A percentile compares a stretch with the other conserved stretches of the same genome.
phyloP scores from a whole-genome alignment of 2,113 vertebrate species.

The Rhinogobius similis region DNA sequence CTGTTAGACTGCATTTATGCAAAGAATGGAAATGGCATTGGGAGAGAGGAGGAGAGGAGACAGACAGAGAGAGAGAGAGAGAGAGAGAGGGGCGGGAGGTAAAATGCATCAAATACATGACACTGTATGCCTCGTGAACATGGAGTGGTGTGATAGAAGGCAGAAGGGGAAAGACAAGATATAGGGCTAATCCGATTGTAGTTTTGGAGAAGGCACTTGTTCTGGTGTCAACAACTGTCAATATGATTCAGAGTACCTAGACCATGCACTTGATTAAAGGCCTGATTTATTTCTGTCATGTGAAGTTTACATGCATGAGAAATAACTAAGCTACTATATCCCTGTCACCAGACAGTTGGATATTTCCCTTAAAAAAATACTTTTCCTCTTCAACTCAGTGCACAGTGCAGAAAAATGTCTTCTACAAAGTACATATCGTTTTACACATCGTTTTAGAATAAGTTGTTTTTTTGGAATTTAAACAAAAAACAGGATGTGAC shows the following conservation, averaged over 20 bases:
- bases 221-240: slow-evolving; percentile 43
- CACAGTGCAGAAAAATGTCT: too few species aligned
- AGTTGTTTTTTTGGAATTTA: too few species aligned
- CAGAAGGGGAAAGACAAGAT: slow-evolving; percentile 29
- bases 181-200: slow-evolving; percentile 43
- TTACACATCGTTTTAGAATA: too few species aligned
- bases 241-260: background rate
- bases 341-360: background rate
- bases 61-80: background rate
- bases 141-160: slow-evolving; percentile 37
- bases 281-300: background rate
- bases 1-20: slow-evolving; percentile 77
- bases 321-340: background rate
- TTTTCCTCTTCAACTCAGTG: too few species aligned
- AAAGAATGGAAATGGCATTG: slow-evolving; percentile 74
- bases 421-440: too few species aligned
- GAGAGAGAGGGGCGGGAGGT: slow-evolving; percentile 8
- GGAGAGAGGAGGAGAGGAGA: slow-evolving; percentile 39
- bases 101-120: slow-evolving; percentile 70
- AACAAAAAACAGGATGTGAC: too few species aligned
- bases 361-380: background rate
- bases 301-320: background rate
- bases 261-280: background rate
- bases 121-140: slow-evolving; percentile 56
- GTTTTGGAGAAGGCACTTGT: slow-evolving; percentile 18